These are phyloP conservation scores for Sebastes jordani DNA, from an alignment of 2,797 vertebrate species.

Conservation along the genomic window DNA sequence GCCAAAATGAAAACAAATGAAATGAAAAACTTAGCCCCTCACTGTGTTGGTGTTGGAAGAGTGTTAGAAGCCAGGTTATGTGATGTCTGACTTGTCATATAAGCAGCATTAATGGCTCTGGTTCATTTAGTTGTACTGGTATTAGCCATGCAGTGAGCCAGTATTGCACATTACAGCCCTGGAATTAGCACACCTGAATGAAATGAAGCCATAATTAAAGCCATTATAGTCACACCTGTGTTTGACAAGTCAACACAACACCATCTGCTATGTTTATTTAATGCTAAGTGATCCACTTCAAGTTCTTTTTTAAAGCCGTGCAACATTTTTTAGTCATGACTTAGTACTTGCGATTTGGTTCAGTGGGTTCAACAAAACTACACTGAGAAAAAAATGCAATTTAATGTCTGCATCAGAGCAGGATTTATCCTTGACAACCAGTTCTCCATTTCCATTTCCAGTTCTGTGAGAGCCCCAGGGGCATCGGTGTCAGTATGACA, in stretches of 20 bases:
- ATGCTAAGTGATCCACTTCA: neutral
- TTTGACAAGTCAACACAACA: neutral
- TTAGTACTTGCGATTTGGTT: neutral
- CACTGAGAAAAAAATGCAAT: neutral
- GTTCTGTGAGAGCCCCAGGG: neutral
- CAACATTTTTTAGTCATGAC: neutral
- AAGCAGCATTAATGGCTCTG: neutral
- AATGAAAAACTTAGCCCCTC: neutral
- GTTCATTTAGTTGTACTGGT: neutral
- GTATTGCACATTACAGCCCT: neutral
- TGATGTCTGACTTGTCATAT: neutral
- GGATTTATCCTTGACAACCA: neutral
- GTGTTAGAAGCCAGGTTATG: neutral
- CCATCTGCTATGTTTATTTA: neutral
- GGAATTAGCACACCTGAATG: neutral
- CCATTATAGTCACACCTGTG: too few species aligned
- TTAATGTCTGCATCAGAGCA: neutral
- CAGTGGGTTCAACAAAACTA: neutral
- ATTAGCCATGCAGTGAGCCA: neutral
- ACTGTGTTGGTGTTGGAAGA: neutral
- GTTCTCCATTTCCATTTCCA: neutral
- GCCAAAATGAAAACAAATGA: neutral
- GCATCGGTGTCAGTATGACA: neutral
- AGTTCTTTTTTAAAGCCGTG: neutral
- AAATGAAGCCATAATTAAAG: neutral